Base-by-base conservation (phyloP, 1,140 invertebrate genomes). In the Drosophila arizonae region DNA sequence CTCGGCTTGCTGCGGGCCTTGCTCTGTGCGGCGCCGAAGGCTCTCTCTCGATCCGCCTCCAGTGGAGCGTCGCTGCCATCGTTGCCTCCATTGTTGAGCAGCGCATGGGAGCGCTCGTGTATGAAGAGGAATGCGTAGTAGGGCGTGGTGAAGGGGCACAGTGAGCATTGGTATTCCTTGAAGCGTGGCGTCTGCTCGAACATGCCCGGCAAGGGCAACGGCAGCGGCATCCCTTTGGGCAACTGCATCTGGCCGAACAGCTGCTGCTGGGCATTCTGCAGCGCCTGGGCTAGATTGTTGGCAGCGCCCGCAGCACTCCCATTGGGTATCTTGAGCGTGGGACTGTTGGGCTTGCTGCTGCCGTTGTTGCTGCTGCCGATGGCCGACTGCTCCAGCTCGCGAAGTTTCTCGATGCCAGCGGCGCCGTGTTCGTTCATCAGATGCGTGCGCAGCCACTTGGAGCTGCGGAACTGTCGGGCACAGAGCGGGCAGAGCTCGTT, bases 381-480 rank as follows among this genome's bases (percentile, higher is more conserved):
- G n/a, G 60, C 0, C 55, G 81, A 73, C 75, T 93, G 92, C 70
- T 95, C 95, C 45, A 95, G 76, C 65, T 95, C 95, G 43, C 94
- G 93, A 93, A 95, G 95, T 74, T 95, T 95, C n/a, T 96, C 95
- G 13, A 94, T 91, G 1, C 95, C 95, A 10, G 93, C 91, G 78
- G 96, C 94, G 1, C 95, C 95, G 84, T 99, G 98, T 76, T 99
- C 97, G 52, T 95, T 95, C 45, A 97, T 92, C 55, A 99, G 92
- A 92, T 99, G 98, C 0, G 96, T 95, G 74, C 97, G 96, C 48
- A 99, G 92, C 94, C 97, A 98, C 73, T 98, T 97, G 28, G 95
- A 94, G 72, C 96, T 98, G 56, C 97, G 94, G 92, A 99, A 99
- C 61, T 97, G 94, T 8, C 97, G 94, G 68, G 95, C 95, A 87